A percentile compares a stretch with the other conserved stretches of the same genome.
phyloP scores from a whole-genome alignment of 2,113 vertebrate species.

The Choloepus hoffmanni region DNA sequence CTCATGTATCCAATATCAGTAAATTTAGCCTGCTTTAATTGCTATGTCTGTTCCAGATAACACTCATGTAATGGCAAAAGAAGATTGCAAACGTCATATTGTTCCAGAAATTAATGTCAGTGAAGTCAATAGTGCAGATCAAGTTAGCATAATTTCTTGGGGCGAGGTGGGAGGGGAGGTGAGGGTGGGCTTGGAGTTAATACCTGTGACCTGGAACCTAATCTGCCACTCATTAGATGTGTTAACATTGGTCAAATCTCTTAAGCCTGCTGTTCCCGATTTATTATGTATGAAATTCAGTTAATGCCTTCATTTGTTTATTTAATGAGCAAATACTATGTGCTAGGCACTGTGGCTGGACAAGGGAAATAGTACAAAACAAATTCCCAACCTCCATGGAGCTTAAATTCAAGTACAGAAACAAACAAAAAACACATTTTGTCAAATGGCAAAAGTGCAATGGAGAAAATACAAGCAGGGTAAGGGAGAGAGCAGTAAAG shows the following conservation, averaged over 20 bases:
- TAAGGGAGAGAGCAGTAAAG: neutral
- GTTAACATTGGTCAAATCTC: neutral
- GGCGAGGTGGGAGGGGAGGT: too few species aligned
- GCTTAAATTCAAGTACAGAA: neutral
- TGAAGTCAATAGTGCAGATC: neutral
- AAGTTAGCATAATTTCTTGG: neutral
- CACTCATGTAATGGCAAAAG: neutral
- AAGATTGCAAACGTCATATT: neutral
- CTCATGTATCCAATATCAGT: neutral
- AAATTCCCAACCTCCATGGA: neutral
- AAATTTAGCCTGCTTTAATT: neutral
- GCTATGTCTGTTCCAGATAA: neutral
- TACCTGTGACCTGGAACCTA: neutral
- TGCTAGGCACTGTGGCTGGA: neutral
- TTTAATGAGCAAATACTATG: neutral
- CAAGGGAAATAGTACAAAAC: neutral
- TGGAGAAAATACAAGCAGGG: neutral
- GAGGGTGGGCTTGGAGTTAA: neutral
- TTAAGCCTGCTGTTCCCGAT: neutral
- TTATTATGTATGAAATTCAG: constrained; percentile 3
- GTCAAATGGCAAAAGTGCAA: neutral
- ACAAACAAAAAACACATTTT: neutral
- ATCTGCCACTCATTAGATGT: neutral
- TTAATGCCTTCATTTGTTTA: neutral
- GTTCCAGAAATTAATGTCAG: constrained; percentile 29